A percentile compares a stretch with the other conserved stretches of the same genome.
These are phyloP conservation scores for Cyphomyrmex costatus DNA, from an alignment of 1,140 invertebrate species.

Conservation along the genomic window DNA sequence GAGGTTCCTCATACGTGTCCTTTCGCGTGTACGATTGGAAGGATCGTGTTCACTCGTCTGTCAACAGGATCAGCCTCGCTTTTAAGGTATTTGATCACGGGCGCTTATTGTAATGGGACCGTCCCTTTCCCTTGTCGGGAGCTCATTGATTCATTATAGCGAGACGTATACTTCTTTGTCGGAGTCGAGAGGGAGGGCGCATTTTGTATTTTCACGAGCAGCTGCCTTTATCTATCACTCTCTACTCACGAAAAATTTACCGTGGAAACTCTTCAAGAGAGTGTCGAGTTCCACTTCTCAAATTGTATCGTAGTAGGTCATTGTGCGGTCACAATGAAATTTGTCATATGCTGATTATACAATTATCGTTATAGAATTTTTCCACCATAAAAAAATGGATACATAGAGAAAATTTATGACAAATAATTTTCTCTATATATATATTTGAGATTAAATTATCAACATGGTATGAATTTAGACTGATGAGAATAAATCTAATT, in stretches of 20 bases:
- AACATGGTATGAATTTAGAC: too few species aligned
- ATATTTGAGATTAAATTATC: not conserved
- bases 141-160: slow-evolving; percentile 55
- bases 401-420: not conserved
- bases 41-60: slow-evolving; percentile 95
- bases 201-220: slow-evolving; percentile 37
- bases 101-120: slow-evolving; percentile 35
- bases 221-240: slow-evolving; percentile 1
- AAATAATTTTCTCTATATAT: too few species aligned
- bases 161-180: slow-evolving; percentile 22
- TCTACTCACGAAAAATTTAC: slow-evolving; percentile 37
- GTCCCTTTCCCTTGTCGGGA: slow-evolving; percentile 7
- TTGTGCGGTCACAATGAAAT: slow-evolving; percentile 42
- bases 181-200: slow-evolving; percentile 3
- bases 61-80: slow-evolving; percentile 94
- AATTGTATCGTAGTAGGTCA: not conserved
- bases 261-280: slow-evolving; percentile 12
- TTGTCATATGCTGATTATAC: not conserved
- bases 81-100: slow-evolving; percentile 90
- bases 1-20: slow-evolving; percentile 96
- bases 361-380: slow-evolving; percentile 25
- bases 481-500: too few species aligned
- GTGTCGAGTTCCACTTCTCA: slow-evolving; percentile 31
- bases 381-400: not conserved
- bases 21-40: slow-evolving; percentile 97